phyloP scores from a whole-genome alignment of 2,888 invertebrate species.

The Hecatera dysodea region DNA sequence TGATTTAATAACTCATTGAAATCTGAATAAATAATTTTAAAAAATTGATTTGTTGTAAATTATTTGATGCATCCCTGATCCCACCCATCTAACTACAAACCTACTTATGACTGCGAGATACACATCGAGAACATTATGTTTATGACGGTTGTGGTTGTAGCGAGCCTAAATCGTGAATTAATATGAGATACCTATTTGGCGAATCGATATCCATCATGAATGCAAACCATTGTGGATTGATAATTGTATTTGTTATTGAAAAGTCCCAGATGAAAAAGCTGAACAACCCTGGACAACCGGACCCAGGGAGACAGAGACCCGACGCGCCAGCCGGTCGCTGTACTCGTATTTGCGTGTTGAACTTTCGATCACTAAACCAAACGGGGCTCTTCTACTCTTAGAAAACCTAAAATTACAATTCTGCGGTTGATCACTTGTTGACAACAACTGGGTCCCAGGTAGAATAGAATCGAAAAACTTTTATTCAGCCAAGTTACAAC shows the following conservation, averaged over 20 bases:
- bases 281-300: background rate
- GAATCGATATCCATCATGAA: background rate
- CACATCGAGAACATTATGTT: background rate
- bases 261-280: background rate
- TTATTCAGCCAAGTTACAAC: too few relatives aligned
- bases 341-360: background rate
- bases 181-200: background rate
- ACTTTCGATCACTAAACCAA: background rate
- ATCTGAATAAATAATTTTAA: slow-evolving; percentile 54
- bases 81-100: too few relatives aligned
- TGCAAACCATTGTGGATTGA: too few relatives aligned
- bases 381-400: background rate
- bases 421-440: background rate
- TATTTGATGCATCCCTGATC: slow-evolving; percentile 18
- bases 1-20: slow-evolving; percentile 18
- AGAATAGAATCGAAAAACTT: too few relatives aligned
- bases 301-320: background rate
- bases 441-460: too few relatives aligned
- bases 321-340: background rate
- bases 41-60: slow-evolving; percentile 21
- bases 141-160: too few relatives aligned
- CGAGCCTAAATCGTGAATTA: too few relatives aligned
- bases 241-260: background rate
- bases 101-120: background rate
- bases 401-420: background rate